Conservation (phyloP, 1,140 invertebrate genomes). For the Danaus melanippus region DNA sequence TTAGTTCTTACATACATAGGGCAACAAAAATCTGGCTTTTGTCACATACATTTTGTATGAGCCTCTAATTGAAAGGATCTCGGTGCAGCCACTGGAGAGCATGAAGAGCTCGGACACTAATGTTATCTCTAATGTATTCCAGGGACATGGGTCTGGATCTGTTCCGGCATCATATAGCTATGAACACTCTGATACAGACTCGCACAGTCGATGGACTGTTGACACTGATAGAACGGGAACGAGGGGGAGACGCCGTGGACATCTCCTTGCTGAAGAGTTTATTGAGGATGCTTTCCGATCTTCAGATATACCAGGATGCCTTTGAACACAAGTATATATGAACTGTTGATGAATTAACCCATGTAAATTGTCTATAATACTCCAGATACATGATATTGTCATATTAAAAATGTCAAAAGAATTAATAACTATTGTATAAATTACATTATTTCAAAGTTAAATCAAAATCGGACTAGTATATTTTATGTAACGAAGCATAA, state of each 20-base stretch:
- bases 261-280: constrained; percentile 94
- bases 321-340: constrained; percentile 87
- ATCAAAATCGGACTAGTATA: too few species aligned
- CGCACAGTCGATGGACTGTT: constrained; percentile 96
- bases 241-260: constrained; percentile 95
- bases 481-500: too few species aligned
- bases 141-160: constrained; percentile 98
- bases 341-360: background rate
- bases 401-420: too few species aligned
- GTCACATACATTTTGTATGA: too few species aligned
- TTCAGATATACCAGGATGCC: constrained; percentile 96
- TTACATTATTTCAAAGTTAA: too few species aligned
- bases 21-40: too few species aligned
- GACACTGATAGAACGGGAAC: constrained; percentile 93
- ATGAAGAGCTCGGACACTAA: too few species aligned
- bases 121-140: constrained; percentile 11
- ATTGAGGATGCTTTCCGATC: constrained; percentile 96
- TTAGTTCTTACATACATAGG: too few species aligned
- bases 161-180: constrained; percentile 94
- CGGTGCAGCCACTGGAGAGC: too few species aligned
- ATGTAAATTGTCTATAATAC: background rate
- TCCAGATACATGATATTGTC: too few species aligned
- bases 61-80: too few species aligned
- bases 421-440: too few species aligned
- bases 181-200: constrained; percentile 91